Evolutionary conservation across 1,140 invertebrate species (phyloP).

Genomic region (Condylostylus longicornis): DNA sequence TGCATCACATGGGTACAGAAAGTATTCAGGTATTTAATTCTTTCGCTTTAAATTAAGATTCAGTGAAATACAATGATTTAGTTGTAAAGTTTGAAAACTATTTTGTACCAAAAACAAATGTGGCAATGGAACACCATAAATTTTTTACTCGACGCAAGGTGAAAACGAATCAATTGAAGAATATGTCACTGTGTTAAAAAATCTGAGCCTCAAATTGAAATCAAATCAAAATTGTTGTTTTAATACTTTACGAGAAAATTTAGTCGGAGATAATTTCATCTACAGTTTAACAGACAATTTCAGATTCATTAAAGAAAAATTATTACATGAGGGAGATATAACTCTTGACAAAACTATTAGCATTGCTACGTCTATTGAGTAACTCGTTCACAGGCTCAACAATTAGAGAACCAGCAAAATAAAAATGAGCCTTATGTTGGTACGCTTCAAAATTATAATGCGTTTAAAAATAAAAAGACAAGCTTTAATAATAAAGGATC

Average conservation of each 20-base stretch:
- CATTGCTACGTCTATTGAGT: slow-evolving; percentile 9
- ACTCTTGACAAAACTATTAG: slow-evolving; percentile 14
- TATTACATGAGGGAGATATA: slow-evolving; percentile 13
- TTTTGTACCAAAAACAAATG: neutral
- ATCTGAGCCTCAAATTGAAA: neutral
- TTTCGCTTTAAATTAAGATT: neutral
- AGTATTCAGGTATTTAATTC: neutral
- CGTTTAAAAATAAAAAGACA: too few relatives aligned
- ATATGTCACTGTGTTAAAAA: neutral
- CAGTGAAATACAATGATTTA: neutral
- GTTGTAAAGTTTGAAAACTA: neutral
- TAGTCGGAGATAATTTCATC: slow-evolving; percentile 5
- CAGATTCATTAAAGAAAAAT: slow-evolving; percentile 11
- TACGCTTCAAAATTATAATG: neutral
- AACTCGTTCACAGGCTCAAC: neutral
- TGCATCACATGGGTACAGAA: neutral
- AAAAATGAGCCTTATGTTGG: neutral
- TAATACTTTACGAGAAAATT: slow-evolving; percentile 3
- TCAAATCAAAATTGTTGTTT: too few relatives aligned
- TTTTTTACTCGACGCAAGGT: neutral
- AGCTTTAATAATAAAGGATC: neutral
- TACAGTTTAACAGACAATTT: slow-evolving; percentile 7
- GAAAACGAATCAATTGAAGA: neutral
- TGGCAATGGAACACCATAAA: neutral
- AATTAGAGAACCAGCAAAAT: neutral